phyloP scores from a whole-genome alignment of 2,113 vertebrate genomes.

The Scopus umbretta region DNA sequence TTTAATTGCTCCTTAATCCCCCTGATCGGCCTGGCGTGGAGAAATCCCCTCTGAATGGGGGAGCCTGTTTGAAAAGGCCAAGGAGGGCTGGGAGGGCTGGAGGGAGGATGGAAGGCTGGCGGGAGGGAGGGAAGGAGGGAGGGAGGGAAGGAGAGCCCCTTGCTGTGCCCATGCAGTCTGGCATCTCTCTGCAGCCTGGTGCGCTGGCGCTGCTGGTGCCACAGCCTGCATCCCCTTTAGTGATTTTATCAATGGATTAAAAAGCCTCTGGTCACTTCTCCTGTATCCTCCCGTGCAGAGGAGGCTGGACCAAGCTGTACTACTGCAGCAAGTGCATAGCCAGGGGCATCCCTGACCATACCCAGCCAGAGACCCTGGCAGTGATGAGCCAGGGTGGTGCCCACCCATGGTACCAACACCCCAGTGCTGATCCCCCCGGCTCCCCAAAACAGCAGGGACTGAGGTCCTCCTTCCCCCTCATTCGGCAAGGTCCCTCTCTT shows the following conservation, averaged over 20 bases:
- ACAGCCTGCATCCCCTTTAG: not conserved
- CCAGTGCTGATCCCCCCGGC: too few species aligned
- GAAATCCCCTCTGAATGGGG: constrained; percentile 83
- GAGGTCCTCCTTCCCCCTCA: not conserved
- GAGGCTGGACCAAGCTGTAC: not conserved
- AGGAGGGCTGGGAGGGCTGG: not conserved
- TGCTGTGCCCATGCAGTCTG: not conserved
- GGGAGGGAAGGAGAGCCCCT: not conserved
- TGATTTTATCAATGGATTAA: not conserved
- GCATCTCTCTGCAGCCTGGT: not conserved
- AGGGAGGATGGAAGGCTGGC: not conserved
- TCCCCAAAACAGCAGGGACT: not conserved
- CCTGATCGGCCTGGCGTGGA: constrained; percentile 87
- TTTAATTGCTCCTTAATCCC: constrained; percentile 89
- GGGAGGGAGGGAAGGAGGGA: not conserved
- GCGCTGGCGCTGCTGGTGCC: not conserved
- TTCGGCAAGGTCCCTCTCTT: not conserved
- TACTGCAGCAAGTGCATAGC: not conserved
- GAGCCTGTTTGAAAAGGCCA: constrained; percentile 72
- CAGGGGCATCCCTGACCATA: not conserved
- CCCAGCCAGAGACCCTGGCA: not conserved
- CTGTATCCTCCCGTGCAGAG: not conserved
- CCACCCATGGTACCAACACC: not conserved
- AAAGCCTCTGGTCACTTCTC: not conserved
- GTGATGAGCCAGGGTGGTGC: not conserved